phyloP scores from a whole-genome alignment of 2,113 vertebrate species.

The Myotis lucifugus region DNA sequence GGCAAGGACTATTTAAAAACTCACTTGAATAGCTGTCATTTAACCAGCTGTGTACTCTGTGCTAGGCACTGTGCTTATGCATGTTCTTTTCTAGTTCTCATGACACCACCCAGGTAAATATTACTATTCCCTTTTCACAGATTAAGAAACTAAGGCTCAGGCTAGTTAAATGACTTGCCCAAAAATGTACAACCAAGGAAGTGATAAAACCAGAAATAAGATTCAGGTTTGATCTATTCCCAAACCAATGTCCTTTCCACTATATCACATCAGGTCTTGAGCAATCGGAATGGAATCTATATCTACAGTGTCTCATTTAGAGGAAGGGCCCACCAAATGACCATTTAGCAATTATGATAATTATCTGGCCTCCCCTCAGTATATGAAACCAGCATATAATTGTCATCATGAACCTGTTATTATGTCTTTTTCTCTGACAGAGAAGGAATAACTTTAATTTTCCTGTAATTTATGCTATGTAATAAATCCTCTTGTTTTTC shows the following conservation, averaged over 20 bases:
- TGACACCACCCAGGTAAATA: background rate
- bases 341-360: constrained; percentile 31
- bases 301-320: background rate
- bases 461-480: constrained; percentile 19
- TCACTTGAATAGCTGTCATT: constrained; percentile 15
- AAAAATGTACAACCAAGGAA: background rate
- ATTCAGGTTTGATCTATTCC: background rate
- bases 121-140: background rate
- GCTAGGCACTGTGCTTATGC: background rate
- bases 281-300: background rate
- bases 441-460: background rate
- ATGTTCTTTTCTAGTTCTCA: constrained; percentile 17
- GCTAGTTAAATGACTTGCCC: background rate
- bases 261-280: background rate
- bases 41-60: background rate
- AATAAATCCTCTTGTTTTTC: constrained; percentile 48
- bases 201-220: background rate
- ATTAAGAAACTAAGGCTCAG: background rate
- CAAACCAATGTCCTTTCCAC: background rate
- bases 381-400: constrained; percentile 36
- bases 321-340: background rate
- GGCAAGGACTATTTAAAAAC: background rate
- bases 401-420: background rate
- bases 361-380: background rate
- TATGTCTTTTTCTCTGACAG: constrained; percentile 12